phyloP scores from a whole-genome alignment of 2,113 vertebrate species.

The Micromys minutus region DNA sequence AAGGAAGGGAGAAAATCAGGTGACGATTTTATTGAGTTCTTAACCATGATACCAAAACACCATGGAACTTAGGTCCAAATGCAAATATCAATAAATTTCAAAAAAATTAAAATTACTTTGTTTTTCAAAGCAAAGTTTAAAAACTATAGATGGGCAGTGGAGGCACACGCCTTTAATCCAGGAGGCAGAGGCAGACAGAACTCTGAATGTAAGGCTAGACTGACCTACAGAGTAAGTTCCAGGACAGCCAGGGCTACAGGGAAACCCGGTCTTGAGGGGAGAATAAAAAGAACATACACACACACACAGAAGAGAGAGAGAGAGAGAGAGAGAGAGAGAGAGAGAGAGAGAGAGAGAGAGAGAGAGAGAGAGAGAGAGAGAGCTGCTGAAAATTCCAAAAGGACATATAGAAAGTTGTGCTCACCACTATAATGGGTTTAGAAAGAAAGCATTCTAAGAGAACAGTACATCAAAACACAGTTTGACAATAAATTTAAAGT shows the following conservation, averaged over 20 bases:
- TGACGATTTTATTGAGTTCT: neutral
- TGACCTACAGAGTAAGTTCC: neutral
- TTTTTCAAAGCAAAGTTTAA: neutral
- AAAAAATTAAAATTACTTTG: slow-evolving; percentile 42
- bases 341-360: no score
- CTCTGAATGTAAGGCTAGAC: neutral
- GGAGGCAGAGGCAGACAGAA: neutral
- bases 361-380: neutral
- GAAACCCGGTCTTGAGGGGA: neutral
- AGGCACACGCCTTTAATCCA: neutral
- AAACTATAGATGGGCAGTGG: neutral
- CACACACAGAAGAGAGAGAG: no score
- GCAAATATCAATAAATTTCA: slow-evolving; percentile 1
- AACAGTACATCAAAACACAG: neutral
- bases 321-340: no score
- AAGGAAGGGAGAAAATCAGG: neutral
- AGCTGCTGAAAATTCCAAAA: slow-evolving; percentile 30
- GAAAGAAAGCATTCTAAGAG: neutral
- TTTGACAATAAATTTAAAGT: neutral
- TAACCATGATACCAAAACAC: neutral
- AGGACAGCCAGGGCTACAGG: neutral
- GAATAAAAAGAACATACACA: neutral
- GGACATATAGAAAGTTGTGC: neutral
- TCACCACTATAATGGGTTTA: neutral
- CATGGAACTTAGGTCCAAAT: neutral